Evolutionary conservation across 2,888 invertebrate species (phyloP).

Genomic region (Steinernema carpocapsae): DNA sequence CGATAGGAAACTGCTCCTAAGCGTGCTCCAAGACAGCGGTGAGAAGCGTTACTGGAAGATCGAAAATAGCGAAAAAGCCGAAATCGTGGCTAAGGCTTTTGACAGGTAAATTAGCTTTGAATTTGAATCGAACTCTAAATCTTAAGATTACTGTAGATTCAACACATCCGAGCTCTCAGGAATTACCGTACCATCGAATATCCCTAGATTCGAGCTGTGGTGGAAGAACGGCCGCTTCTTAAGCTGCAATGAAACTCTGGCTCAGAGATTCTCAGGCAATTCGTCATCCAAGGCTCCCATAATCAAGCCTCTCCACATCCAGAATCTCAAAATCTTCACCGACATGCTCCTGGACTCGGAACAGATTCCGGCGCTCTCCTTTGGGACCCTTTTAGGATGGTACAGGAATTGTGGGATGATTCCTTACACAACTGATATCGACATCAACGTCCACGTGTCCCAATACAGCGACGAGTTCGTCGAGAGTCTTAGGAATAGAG

Average conservation of each 20-base stretch:
- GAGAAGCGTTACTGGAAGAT: constrained; percentile 1
- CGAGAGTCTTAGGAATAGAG: background rate
- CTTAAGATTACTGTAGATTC: constrained; percentile 5
- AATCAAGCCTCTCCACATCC: background rate
- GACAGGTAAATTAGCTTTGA: background rate
- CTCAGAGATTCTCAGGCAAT: constrained; percentile 6
- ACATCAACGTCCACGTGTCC: background rate
- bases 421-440: constrained; percentile 23
- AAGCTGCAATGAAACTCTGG: constrained; percentile 23
- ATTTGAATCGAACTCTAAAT: background rate
- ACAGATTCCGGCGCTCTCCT: constrained; percentile 1
- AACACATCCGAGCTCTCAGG: background rate
- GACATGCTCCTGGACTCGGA: background rate
- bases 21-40: background rate
- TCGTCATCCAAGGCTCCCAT: background rate
- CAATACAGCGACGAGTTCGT: constrained; percentile 14
- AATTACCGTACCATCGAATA: background rate
- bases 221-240: constrained; percentile 16
- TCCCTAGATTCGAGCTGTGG: constrained; percentile 15
- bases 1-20: background rate
- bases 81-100: background rate
- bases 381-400: constrained; percentile 19
- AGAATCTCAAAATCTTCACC: constrained; percentile 14
- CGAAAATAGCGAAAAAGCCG: background rate
- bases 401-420: constrained; percentile 26